Base-by-base conservation (phyloP, 2,888 invertebrate genomes). In the Lochmaea crataegi region DNA sequence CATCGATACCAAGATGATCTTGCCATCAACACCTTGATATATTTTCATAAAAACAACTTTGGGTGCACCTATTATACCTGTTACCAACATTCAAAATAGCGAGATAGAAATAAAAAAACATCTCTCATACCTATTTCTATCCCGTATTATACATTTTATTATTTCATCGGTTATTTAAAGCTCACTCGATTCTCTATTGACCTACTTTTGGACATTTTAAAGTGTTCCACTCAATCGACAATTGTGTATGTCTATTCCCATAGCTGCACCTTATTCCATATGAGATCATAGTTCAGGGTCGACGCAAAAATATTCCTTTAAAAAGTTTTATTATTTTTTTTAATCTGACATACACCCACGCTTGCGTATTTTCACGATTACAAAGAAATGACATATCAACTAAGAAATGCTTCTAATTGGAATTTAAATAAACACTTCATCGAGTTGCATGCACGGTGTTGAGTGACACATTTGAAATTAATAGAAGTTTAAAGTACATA, bases 241-340 rank as follows among this genome's bases (percentile, higher is more conserved):
- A 53, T 58, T 26, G n/a, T 11, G 1, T 61, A 42, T 61, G 32
- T 11, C 11, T 61, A 42, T 61, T 18, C 16, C 18, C 41, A 16
- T n/a, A 61, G 61, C 61, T 61, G 61, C 61, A 61, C 61, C 61
- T 61, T 14, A 41, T 38, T 41, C 38, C 42, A 38, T 41, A 61
- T 61, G 42, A 61, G 61, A 61, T 61, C 61, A 61, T 61, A 51
- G 68, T 68, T 68, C 68, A 68, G 38, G 63, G 68, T 63, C 68
- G 61, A 61, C 61, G 11, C 53, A 61, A 63, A 68, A 26, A 57
- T 68, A 68, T 51, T 68, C 68, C 53, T 68, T 63, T 68, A 68
- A 68, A 63, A 68, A 32, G 26, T 32, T 32, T 32, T 61, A 45
- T 32, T 61, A 45, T 63, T 63, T 58, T 61, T 61, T 68, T 68